A percentile compares a stretch with the other conserved stretches of the same genome.
phyloP scores from a whole-genome alignment of 2,113 vertebrate species.

The Copsychus sechellarum region DNA sequence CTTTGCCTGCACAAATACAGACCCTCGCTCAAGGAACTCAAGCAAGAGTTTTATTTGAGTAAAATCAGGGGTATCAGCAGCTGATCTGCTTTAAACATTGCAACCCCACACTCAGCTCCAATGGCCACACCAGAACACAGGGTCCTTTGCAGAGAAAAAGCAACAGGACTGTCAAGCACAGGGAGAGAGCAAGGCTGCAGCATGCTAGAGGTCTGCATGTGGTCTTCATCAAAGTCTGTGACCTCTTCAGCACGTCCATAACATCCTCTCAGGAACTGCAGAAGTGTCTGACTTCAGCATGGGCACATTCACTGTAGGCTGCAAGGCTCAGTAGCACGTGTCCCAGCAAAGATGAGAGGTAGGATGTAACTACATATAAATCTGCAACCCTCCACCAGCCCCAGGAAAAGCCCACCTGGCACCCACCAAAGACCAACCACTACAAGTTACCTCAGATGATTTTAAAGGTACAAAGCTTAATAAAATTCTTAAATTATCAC shows the following conservation, averaged over 20 bases:
- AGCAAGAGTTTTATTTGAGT: neutral
- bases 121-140: neutral
- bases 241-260: neutral
- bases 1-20: neutral
- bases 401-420: neutral
- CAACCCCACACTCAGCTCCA: neutral
- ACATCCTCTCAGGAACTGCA: neutral
- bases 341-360: neutral
- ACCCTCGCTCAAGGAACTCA: neutral
- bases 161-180: neutral
- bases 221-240: neutral
- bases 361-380: fast-evolving
- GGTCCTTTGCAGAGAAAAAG: neutral
- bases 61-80: neutral
- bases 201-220: fast-evolving
- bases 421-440: neutral
- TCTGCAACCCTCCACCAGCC: neutral
- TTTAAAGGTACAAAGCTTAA: neutral
- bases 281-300: neutral
- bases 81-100: neutral
- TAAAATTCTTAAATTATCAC: neutral
- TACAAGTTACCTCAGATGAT: neutral
- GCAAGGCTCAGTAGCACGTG: neutral
- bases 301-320: neutral
- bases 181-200: neutral